phyloP scores from a whole-genome alignment of 2,113 vertebrate genomes.

The Ammodramus savannarum region DNA sequence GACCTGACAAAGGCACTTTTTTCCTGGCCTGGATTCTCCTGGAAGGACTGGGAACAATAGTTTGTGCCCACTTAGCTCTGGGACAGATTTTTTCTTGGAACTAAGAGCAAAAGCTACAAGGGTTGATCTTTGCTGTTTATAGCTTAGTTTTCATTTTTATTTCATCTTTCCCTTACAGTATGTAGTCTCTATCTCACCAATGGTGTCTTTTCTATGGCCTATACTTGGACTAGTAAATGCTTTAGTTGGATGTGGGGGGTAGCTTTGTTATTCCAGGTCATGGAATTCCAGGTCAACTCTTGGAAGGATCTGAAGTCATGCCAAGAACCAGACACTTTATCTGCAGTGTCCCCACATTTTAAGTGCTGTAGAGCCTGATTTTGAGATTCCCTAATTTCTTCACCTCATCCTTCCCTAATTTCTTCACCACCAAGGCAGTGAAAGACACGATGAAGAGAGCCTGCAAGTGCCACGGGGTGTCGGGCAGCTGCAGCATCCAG shows the following conservation, averaged over 20 bases:
- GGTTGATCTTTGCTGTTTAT: too few species aligned
- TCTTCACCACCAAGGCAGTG: conserved; percentile 75
- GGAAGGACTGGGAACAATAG: background rate
- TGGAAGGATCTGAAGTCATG: background rate
- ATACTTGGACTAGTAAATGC: too few species aligned
- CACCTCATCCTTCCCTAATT: background rate
- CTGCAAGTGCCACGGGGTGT: conserved; percentile 97
- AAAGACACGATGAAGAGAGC: conserved; percentile 86
- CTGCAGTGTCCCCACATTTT: fast-evolving
- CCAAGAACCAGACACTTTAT: fast-evolving
- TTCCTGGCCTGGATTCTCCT: background rate
- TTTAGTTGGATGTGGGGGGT: too few species aligned
- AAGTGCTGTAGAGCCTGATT: background rate
- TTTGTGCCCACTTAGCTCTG: background rate
- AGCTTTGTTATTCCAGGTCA: too few species aligned
- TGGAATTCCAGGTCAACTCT: background rate
- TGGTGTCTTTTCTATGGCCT: too few species aligned
- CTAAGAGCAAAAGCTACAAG: background rate
- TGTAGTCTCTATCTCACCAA: too few species aligned
- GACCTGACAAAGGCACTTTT: background rate
- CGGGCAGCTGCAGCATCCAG: conserved; percentile 94
- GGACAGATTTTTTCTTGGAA: background rate
- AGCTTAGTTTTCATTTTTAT: too few species aligned
- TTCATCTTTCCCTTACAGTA: too few species aligned
- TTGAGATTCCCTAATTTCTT: background rate